Evolutionary conservation across 2,888 invertebrate genomes (phyloP), one percentile per base, ranked within the genome.

Genomic region (Pomacea canaliculata): DNA sequence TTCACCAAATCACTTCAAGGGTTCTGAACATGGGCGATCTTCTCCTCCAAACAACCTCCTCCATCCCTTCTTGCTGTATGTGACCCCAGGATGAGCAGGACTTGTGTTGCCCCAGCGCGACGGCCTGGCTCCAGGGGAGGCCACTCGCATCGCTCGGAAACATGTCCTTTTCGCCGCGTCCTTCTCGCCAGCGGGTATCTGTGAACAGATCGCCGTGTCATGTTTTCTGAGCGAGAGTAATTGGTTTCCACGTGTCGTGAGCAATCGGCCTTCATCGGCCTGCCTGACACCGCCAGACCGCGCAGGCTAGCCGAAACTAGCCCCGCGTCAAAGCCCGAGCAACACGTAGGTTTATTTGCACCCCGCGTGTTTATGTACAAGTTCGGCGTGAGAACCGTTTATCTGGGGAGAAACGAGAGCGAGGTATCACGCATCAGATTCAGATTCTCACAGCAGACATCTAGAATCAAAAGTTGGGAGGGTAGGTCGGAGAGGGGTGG

Each of bases 181-280:
- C 13, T 56, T 9, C 37, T n/a, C 2, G 37, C 13, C 19, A 10
- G 16, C 23, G 23, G 23, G 59, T 70, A 70, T 70, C 70, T 18
- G 60, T 27, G n/a, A 23, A 70, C 70, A 23, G 51, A 70, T 70
- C 70, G 59, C 70, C 60, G 70, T 70, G 70, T 70, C 70, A 16
- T 70, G 70, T 70, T 70, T 70, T 70, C 56, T 60, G 23, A 56
- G n/a, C 23, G 23, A 12, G 27, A 12, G 60, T 70, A 70, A 70
- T 70, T 70, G 70, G 70, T 59, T n/a, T 70, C 70, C 70, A 19
- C 12, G 51, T 12, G 23, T 13, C 51, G 63, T 51, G 70, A 23
- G 70, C 51, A 49, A 59, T 51, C 51, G 49, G 51, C 49, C 67
- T 10, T 10, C 67, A 49, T 48, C 69, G 48, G n/a, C 12, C 7